Evolutionary conservation across 2,797 vertebrate genomes (phyloP), one percentile per base, ranked within the genome.

Genomic region (Salmo trutta): DNA sequence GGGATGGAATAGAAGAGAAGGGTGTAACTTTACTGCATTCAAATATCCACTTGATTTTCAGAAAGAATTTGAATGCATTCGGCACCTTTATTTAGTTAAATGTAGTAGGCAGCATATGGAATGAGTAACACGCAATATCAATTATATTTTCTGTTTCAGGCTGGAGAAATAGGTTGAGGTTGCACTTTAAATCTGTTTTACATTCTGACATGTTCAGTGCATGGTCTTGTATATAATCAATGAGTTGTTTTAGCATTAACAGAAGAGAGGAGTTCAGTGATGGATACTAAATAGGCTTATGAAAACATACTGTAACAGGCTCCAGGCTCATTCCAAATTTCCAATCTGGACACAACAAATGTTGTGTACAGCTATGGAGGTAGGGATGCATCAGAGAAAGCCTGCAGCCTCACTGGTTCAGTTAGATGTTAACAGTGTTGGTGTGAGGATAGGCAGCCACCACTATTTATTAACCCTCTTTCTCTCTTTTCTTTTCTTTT

Each of bases 381-480:
- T 24, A 21, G n/a, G n/a, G 16, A 24, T 21, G 3, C n/a, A 62
- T 62, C 3, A n/a, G 54, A 59, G 59, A 24, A 24, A 62, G 3
- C 59, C 21, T 62, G 41, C 2, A 47, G 41, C 2, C 41, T 47
- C 41, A 47, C 10, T 12, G 19, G 56, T 59, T n/a, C 54, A 8
- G 3, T 12, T 8, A 24, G 8, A 62, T 21, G 21, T 24, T 24
- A 24, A 24, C 21, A 17, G 21, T 62, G 19, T 62, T 62, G 59
- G n/a, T 10, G 7, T 21, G 59, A 62, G 41, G 41, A 12, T 12
- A 47, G 8, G 41, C 10, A 47, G 59, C 59, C 59, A 21, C 59
- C 21, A 62, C n/a, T 24, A 8, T 86, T 88, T 77, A 88, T 54
- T 51, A 24, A 4, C 69, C 12, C 41, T 51, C 36, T 59, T 67